Evolutionary conservation across 1,140 invertebrate genomes (phyloP).

Genomic region (Magallana angulata): DNA sequence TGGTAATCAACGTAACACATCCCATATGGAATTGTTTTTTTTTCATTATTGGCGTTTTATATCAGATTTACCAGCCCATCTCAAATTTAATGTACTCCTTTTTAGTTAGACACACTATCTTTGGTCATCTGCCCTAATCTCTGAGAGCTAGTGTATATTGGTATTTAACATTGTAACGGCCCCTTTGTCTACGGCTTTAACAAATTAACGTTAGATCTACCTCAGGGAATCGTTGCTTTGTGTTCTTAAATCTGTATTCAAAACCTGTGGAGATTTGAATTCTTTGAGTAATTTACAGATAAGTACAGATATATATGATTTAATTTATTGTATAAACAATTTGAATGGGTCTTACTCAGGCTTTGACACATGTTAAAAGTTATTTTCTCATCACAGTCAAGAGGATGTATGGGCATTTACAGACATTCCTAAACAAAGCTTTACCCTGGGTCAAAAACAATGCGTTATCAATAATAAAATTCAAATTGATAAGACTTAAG

Average conservation of each 20-base stretch:
- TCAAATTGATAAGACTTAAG: not conserved
- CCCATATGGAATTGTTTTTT: slow-evolving; percentile 18
- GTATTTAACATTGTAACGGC: slow-evolving; percentile 33
- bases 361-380: not conserved
- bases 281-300: not conserved
- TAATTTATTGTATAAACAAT: slow-evolving; percentile 30
- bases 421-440: not conserved
- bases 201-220: slow-evolving; percentile 14
- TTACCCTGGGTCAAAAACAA: not conserved
- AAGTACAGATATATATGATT: slow-evolving; percentile 9
- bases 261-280: slow-evolving; percentile 22
- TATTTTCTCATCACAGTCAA: slow-evolving; percentile 24
- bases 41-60: slow-evolving; percentile 32
- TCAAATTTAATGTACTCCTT: not conserved
- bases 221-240: slow-evolving; percentile 9
- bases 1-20: slow-evolving; percentile 10
- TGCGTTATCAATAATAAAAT: not conserved
- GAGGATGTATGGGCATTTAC: not conserved
- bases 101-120: not conserved
- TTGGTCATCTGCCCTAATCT: slow-evolving; percentile 9
- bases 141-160: slow-evolving; percentile 3
- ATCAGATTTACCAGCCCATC: slow-evolving; percentile 23
- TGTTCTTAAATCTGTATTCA: slow-evolving; percentile 26
- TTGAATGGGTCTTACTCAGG: not conserved
- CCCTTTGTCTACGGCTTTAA: slow-evolving; percentile 23